Percentiles rank a stretch among this genome's conserved stretches.
Conservation (phyloP, 2,113 vertebrate species). For the Periophthalmodon schlosseri region DNA sequence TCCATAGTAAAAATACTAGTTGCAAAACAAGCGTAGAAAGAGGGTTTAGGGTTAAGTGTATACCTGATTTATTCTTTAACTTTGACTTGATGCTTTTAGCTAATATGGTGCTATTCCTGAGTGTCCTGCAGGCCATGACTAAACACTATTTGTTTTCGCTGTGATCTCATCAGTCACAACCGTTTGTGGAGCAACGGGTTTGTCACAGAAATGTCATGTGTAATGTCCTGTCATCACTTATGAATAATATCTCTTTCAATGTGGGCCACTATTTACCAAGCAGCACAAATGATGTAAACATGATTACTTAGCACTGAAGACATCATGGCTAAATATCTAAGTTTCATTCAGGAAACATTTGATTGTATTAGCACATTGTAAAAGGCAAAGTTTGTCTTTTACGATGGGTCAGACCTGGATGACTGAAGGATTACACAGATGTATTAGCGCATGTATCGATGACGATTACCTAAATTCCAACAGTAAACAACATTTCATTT, state of each 20-base stretch:
- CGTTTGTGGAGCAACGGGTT: constrained; percentile 58
- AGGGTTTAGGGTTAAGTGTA: too few species aligned
- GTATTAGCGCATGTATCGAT: not conserved
- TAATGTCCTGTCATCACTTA: constrained; percentile 22
- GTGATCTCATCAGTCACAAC: constrained; percentile 35
- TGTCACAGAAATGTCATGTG: constrained; percentile 26
- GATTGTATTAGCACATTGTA: not conserved
- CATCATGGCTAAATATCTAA: not conserved
- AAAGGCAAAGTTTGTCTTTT: too few species aligned
- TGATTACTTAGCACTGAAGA: not conserved
- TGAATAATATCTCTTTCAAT: not conserved
- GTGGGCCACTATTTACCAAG: not conserved
- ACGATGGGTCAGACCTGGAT: too few species aligned
- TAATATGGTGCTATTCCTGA: not conserved
- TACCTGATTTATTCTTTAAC: too few species aligned
- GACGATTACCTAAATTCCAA: too few species aligned
- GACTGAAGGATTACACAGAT: too few species aligned
- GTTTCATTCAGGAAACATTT: not conserved
- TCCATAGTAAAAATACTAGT: too few species aligned
- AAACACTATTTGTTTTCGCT: constrained; percentile 41
- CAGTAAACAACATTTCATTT: too few species aligned
- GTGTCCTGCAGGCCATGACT: constrained; percentile 42
- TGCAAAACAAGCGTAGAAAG: too few species aligned
- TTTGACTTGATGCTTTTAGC: not conserved
- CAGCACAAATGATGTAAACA: not conserved